Evolutionary conservation across 2,113 vertebrate genomes (phyloP).

Genomic region (Pluvialis apricaria): DNA sequence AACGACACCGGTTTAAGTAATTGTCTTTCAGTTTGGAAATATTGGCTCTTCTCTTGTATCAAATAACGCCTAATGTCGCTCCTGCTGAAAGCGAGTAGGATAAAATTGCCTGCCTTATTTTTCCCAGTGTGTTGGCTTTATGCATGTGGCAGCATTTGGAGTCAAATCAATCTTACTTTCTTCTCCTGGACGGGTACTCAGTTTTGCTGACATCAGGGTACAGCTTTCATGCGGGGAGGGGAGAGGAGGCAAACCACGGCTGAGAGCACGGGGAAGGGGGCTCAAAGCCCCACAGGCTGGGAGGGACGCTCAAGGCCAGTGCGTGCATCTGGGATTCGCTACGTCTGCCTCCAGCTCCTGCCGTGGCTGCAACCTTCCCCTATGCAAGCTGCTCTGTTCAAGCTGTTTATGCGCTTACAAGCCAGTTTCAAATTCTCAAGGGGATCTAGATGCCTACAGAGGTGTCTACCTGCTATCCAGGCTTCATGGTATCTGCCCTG

Average conservation of each 20-base stretch:
- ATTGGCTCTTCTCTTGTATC: background rate
- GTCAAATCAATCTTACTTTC: conserved; percentile 21
- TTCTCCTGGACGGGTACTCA: background rate
- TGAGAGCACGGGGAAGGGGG: background rate
- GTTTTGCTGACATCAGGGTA: background rate
- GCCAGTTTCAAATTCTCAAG: background rate
- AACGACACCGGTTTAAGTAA: background rate
- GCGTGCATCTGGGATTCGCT: background rate
- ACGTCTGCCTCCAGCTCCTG: background rate
- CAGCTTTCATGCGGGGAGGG: background rate
- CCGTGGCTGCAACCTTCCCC: background rate
- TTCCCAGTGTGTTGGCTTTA: background rate
- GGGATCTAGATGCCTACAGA: background rate
- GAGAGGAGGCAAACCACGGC: background rate
- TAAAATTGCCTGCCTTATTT: conserved; percentile 16
- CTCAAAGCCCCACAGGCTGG: background rate
- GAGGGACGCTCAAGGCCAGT: background rate
- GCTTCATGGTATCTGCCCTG: background rate
- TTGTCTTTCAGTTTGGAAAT: conserved; percentile 2
- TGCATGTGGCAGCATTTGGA: conserved; percentile 23
- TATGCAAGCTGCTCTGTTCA: background rate
- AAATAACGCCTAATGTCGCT: conserved; percentile 2
- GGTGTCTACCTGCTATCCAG: background rate
- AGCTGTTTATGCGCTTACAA: background rate
- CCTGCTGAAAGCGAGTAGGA: background rate